Conservation (phyloP, 2,888 invertebrate species). For the Strigamia crassipes region DNA sequence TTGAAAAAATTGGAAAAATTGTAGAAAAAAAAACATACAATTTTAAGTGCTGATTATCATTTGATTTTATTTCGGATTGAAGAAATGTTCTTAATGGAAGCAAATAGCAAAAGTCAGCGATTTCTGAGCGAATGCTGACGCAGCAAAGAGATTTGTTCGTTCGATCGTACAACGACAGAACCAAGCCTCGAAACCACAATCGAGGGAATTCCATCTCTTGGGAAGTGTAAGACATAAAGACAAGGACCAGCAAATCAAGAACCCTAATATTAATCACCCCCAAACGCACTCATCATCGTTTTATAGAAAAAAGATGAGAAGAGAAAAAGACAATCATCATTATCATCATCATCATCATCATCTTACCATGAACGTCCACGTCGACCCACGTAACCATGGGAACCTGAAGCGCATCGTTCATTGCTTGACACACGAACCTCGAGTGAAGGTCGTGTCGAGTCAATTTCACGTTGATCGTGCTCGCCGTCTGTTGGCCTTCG, state of each 20-base stretch:
- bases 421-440: slow-evolving; percentile 72
- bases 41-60: too few species aligned
- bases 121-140: slow-evolving; percentile 18
- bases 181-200: neutral
- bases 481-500: slow-evolving; percentile 69
- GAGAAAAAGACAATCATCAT: neutral
- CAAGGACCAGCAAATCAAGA: neutral
- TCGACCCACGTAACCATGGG: slow-evolving; percentile 61
- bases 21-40: too few species aligned
- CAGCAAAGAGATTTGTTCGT: neutral
- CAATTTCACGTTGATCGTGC: slow-evolving; percentile 69
- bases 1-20: neutral
- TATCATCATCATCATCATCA: neutral
- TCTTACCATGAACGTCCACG: slow-evolving; percentile 76
- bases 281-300: neutral
- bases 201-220: neutral
- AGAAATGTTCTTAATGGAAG: neutral
- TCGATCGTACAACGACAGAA: neutral
- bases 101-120: slow-evolving; percentile 5
- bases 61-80: too few species aligned
- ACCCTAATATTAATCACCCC: slow-evolving; percentile 9
- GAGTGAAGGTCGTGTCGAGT: slow-evolving; percentile 74
- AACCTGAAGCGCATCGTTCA: slow-evolving; percentile 67
- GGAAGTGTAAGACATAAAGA: slow-evolving; percentile 13
- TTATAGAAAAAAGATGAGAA: neutral